A percentile compares a stretch with the other conserved stretches of the same genome.
Evolutionary conservation across 2,888 invertebrate genomes (phyloP).

Genomic region (Lasioglossum pauxillum): DNA sequence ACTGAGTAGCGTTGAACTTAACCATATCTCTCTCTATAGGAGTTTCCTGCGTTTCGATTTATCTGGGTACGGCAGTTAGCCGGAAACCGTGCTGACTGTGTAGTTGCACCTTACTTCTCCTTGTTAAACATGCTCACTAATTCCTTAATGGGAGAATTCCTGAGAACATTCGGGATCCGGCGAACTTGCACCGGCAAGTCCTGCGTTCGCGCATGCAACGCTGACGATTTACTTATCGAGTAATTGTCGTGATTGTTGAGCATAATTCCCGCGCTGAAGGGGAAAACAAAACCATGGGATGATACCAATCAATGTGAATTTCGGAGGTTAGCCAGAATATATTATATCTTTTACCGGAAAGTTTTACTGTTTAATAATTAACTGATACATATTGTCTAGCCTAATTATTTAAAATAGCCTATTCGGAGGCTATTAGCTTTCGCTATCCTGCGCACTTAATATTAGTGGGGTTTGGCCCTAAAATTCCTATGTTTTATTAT

Average conservation of each 20-base stretch:
- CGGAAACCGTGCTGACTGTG: slow-evolving; percentile 53
- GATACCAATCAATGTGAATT: no score
- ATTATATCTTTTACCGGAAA: no score
- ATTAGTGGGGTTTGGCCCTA: no score
- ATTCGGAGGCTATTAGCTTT: no score
- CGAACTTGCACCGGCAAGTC: slow-evolving; percentile 24
- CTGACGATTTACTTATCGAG: slow-evolving; percentile 3
- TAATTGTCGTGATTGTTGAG: slow-evolving; percentile 12
- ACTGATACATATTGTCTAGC: no score
- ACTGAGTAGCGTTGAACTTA: slow-evolving; percentile 36
- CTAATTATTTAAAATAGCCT: no score
- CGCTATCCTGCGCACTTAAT: no score
- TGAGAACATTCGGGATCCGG: slow-evolving; percentile 25
- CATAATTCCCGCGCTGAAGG: background rate
- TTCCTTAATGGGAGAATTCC: slow-evolving; percentile 50
- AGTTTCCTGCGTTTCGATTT: slow-evolving; percentile 58
- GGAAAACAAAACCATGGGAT: background rate
- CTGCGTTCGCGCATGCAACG: background rate
- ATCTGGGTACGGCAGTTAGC: slow-evolving; percentile 61
- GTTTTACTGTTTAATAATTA: no score
- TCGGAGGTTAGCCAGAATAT: background rate
- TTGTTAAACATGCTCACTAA: slow-evolving; percentile 52
- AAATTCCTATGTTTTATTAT: no score
- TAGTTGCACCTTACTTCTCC: slow-evolving; percentile 36
- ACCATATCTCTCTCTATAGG: slow-evolving; percentile 47